A percentile compares a stretch with the other conserved stretches of the same genome.
Evolutionary conservation across 2,888 invertebrate genomes (phyloP).

Genomic region (Sialis fuliginosa): DNA sequence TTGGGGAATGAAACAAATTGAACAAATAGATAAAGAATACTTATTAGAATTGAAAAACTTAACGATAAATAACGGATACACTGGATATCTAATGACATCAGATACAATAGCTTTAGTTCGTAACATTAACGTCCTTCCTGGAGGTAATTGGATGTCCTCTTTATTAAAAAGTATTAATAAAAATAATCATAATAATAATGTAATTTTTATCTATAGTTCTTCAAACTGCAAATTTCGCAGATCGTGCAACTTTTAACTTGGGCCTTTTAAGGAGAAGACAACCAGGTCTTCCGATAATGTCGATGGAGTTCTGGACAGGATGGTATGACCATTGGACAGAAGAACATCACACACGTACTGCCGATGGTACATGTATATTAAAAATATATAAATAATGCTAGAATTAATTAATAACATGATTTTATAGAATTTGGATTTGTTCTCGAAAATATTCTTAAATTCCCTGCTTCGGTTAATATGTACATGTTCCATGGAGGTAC

Average conservation of each 20-base stretch:
- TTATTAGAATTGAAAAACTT: constrained; percentile 22
- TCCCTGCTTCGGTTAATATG: constrained; percentile 52
- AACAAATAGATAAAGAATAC: constrained; percentile 21
- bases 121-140: constrained; percentile 20
- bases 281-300: constrained; percentile 32
- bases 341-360: constrained; percentile 14
- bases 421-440: constrained; percentile 13
- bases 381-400: no score
- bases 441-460: constrained; percentile 14
- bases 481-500: constrained; percentile 89
- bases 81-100: constrained; percentile 32
- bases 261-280: constrained; percentile 25
- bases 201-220: constrained; percentile 13
- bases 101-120: constrained; percentile 22
- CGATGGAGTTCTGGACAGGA: constrained; percentile 40
- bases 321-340: constrained; percentile 42
- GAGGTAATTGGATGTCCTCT: constrained; percentile 7
- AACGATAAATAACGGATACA: constrained; percentile 21
- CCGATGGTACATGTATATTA: not conserved
- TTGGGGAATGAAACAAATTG: constrained; percentile 37
- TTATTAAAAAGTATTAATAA: not conserved
- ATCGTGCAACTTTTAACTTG: constrained; percentile 22
- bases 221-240: constrained; percentile 35
- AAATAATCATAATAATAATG: no score
- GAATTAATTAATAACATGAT: no score